Percentiles rank a stretch among this genome's conserved stretches.
Conservation (phyloP, 92 coral and sea anemone genomes). For the Parazoanthus atlanticus region DNA sequence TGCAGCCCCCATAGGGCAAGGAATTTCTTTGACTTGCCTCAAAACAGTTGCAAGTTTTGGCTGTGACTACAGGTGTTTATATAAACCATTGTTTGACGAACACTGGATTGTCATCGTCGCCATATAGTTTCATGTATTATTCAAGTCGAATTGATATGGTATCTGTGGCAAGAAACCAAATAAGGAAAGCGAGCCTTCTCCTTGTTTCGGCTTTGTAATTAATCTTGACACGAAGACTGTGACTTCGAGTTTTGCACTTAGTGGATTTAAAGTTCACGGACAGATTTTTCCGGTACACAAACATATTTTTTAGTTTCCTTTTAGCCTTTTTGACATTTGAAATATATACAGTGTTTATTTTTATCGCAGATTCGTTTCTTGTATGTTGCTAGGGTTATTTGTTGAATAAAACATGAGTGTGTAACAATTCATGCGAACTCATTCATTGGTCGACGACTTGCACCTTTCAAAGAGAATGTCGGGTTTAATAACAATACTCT, state of each 20-base stretch:
- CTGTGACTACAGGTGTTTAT: conserved; percentile 27
- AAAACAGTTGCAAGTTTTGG: conserved; percentile 30
- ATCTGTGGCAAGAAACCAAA: background rate
- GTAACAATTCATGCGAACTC: background rate
- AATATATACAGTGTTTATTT: background rate
- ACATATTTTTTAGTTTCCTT: background rate
- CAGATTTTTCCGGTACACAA: background rate
- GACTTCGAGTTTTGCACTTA: background rate
- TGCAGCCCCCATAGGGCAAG: background rate
- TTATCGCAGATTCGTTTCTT: conserved; percentile 2
- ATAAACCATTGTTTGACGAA: conserved; percentile 10
- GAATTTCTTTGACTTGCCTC: background rate
- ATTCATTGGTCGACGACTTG: conserved; percentile 18
- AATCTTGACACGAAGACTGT: background rate
- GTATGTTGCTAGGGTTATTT: conserved; percentile 17
- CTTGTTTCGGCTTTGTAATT: background rate
- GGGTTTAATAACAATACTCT: conserved; percentile 20
- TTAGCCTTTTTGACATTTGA: background rate
- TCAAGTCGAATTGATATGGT: background rate
- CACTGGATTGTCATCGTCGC: conserved; percentile 33
- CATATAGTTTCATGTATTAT: conserved; percentile 35
- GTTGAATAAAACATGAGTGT: conserved; percentile 19
- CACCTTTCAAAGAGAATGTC: conserved; percentile 43
- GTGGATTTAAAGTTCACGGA: background rate
- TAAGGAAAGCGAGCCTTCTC: background rate